phyloP scores from a whole-genome alignment of 2,113 vertebrate genomes.

The Hydropotes inermis region DNA sequence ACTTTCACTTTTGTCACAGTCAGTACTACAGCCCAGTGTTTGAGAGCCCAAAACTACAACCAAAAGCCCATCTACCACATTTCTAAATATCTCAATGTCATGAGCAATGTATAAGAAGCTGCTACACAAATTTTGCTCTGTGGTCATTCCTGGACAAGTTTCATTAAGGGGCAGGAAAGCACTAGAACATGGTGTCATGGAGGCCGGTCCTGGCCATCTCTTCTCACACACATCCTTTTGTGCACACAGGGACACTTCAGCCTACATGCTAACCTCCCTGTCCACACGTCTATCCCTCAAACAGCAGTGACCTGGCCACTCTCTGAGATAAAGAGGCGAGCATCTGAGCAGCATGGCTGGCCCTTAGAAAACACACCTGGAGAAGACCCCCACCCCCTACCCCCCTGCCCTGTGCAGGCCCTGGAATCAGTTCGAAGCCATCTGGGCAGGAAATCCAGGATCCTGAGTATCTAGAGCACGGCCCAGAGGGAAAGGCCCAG shows the following conservation, averaged over 20 bases:
- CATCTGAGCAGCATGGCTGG: not conserved
- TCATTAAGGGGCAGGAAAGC: not conserved
- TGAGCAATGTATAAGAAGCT: not conserved
- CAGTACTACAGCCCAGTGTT: not conserved
- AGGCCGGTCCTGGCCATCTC: not conserved
- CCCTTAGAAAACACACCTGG: not conserved
- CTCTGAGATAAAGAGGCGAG: not conserved
- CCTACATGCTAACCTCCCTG: accelerated
- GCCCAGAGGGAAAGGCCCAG: not conserved
- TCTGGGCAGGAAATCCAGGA: not conserved
- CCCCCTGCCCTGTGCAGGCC: not conserved
- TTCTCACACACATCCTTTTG: not conserved
- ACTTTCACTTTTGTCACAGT: not conserved
- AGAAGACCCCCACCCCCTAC: not conserved
- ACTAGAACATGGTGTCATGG: not conserved
- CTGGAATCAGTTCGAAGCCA: not conserved
- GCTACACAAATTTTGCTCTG: not conserved
- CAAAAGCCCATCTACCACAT: not conserved
- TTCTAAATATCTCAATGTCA: not conserved
- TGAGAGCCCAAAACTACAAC: not conserved
- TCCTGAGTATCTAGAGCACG: not conserved
- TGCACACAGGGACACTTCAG: not conserved
- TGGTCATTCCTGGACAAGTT: not conserved
- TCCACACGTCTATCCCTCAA: not conserved
- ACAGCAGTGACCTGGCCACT: not conserved